Evolutionary conservation across 2,888 invertebrate genomes (phyloP), one percentile per base, ranked within the genome.

Genomic region (Tachina grossa): DNA sequence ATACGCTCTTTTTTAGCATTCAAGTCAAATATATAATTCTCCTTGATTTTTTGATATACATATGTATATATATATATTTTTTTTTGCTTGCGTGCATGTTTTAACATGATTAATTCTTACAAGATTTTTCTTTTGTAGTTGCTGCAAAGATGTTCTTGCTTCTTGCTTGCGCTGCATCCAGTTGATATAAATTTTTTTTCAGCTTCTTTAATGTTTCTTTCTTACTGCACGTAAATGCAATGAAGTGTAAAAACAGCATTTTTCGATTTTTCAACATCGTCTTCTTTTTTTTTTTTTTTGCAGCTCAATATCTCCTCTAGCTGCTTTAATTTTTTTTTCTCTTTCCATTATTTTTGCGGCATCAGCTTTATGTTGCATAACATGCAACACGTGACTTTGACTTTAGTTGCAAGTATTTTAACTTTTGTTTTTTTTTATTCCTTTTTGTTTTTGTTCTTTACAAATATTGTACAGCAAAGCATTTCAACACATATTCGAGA

Each of bases 231-330:
- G 88, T 88, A 88, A 87, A 85, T 82, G 87, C 88, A 88, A 87
- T 88, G 87, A 88, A 87, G 84, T 87, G 87, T 83, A 87, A 88
- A 87, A 88, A 85, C 87, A 87, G 87, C 85, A 87, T 88, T 87
- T 81, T 78, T 84, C 78, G 82, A 80, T 66, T 49, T 11, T 69
- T 39, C 19, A 51, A 16, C 19, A 51, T 13, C n/a, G n/a, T n/a
- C 55, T 41, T 11, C 69, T 51, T 31, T 9, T 75, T 51, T 31
- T 51, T 57, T 11, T 75, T 51, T 31, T 51, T 66, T 47, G n/a
- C 14, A 43, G n/a, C 47, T 45, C 16, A 43, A 31, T 22, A n/a
- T 59, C 14, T 79, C 41, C 16, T n/a, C 31, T 61, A 19, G 11
- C 22, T 74, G 4, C 31, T 39, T n/a, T 9, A 31, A 11, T 10